These are phyloP conservation scores for Caenorhabditis uteleia DNA, from an alignment of 2,888 invertebrate genomes.

Conservation along the genomic window DNA sequence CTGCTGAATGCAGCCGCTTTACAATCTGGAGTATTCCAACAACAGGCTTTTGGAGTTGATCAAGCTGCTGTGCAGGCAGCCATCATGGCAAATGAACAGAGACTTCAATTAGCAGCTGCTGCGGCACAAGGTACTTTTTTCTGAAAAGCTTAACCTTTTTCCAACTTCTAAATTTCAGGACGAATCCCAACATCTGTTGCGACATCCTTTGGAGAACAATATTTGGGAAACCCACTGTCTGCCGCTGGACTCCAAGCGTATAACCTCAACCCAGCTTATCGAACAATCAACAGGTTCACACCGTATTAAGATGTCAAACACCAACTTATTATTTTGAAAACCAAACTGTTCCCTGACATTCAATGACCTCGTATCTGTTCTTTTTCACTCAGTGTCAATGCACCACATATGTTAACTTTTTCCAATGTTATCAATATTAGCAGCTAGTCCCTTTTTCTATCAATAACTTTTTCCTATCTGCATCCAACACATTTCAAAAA, in stretches of 20 bases:
- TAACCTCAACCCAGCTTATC: conserved; percentile 40
- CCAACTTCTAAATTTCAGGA: conserved; percentile 10
- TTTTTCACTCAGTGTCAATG: not conserved
- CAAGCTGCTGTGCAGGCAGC: conserved; percentile 34
- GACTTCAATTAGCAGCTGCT: conserved; percentile 37
- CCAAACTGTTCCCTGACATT: not conserved
- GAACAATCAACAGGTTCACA: conserved; percentile 54
- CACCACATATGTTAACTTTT: not conserved
- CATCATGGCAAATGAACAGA: conserved; percentile 44
- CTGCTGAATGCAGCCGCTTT: conserved; percentile 40
- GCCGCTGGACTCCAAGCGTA: conserved; percentile 47
- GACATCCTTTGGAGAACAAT: conserved; percentile 45
- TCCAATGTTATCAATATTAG: no score
- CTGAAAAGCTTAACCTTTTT: not conserved
- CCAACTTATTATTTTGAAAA: not conserved
- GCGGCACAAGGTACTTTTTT: conserved; percentile 35
- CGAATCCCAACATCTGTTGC: conserved; percentile 38
- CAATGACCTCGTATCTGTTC: not conserved
- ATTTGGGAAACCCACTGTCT: conserved; percentile 46
- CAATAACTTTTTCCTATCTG: no score
- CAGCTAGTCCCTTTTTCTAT: no score
- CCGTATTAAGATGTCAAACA: conserved; percentile 41
- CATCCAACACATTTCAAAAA: no score
- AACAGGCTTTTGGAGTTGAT: conserved; percentile 25
- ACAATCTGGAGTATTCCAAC: conserved; percentile 14